Base-by-base conservation (phyloP, 2,113 vertebrate genomes). In the Alosa alosa region DNA sequence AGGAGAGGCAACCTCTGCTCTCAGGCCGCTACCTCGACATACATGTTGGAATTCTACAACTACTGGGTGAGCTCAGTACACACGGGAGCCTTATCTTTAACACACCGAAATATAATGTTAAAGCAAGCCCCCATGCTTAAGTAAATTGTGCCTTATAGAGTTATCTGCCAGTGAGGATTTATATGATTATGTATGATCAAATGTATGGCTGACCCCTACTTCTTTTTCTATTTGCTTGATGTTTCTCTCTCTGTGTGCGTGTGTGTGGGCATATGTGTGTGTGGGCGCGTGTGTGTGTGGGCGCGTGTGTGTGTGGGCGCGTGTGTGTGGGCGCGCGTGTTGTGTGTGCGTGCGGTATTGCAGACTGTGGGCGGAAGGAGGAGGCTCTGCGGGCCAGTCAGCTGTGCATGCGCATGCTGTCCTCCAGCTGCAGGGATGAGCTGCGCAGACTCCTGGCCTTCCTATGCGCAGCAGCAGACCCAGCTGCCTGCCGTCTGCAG, bases 331-430 rank as follows among this genome's bases (percentile, higher is more conserved):
- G 11, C 44, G 68, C 47, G 17, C n/a, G n/a, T n/a, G n/a, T n/a
- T n/a, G n/a, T 72, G 6, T 44, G 6, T 87, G 17, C 45, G 39
- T 55, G 60, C 22, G 31, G 1, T 86, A 72, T 83, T 22, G 68
- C 82, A 97, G 97, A 95, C 87, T 92, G 89, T 78, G 93, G 92
- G 41, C 96, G 95, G 90, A 45, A 45, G 68, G 86, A 89, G 81
- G 93, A 96, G 82, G 95, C 96, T 82, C 87, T 96, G 31, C 95
- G 92, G 91, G 96, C 96, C 2, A 92, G 91, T 49, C 96, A 97
- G 88, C 91, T 97, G 25, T 96, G 95, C 88, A 85, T 98, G 31
- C 94, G 93, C 22, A 90, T 97, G 81, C 82, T 96, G 88, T 90
- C 94, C 25, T 86, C 94, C 0, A 94, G 92, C 25, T 11, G 86